These are phyloP conservation scores for Calidris pygmaea DNA, from an alignment of 2,113 vertebrate species.

Conservation along the genomic window DNA sequence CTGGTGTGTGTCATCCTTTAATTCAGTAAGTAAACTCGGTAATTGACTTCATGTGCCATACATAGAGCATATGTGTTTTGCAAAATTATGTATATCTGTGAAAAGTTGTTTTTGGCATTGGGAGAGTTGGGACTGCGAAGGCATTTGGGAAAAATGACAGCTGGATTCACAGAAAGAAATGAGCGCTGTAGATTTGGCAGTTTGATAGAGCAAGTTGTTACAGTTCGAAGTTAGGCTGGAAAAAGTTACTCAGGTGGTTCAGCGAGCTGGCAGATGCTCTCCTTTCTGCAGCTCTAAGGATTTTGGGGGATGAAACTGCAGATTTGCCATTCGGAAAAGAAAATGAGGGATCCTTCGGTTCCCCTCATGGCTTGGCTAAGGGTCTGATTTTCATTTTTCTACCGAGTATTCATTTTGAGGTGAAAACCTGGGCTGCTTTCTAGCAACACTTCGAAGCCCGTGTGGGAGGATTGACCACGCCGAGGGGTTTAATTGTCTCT, in stretches of 20 bases:
- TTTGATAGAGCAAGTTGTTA: slow-evolving; percentile 36
- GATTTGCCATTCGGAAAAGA: neutral
- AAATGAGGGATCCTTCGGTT: neutral
- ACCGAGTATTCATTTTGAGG: neutral
- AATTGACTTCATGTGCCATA: slow-evolving; percentile 62
- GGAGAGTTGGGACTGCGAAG: slow-evolving; percentile 53
- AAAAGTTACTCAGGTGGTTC: slow-evolving; percentile 59
- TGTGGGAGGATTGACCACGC: neutral
- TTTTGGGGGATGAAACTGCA: slow-evolving; percentile 11
- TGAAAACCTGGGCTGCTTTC: neutral
- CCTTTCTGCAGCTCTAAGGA: neutral
- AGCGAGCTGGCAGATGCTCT: slow-evolving; percentile 23
- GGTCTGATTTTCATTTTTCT: neutral
- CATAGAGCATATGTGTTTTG: slow-evolving; percentile 66
- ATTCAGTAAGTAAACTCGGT: slow-evolving; percentile 56
- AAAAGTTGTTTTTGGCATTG: slow-evolving; percentile 55
- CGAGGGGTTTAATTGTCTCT: neutral
- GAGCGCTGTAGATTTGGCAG: slow-evolving; percentile 46
- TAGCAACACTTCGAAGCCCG: neutral
- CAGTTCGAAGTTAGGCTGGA: slow-evolving; percentile 28
- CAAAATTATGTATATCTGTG: slow-evolving; percentile 62
- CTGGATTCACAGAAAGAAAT: slow-evolving; percentile 56
- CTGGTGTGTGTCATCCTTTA: slow-evolving; percentile 61
- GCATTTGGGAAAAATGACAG: slow-evolving; percentile 62
- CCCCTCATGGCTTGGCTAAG: neutral